Evolutionary conservation across 1,140 invertebrate species (phyloP), one percentile per base, ranked within the genome.

Genomic region (Macrobrachium rosenbergii): DNA sequence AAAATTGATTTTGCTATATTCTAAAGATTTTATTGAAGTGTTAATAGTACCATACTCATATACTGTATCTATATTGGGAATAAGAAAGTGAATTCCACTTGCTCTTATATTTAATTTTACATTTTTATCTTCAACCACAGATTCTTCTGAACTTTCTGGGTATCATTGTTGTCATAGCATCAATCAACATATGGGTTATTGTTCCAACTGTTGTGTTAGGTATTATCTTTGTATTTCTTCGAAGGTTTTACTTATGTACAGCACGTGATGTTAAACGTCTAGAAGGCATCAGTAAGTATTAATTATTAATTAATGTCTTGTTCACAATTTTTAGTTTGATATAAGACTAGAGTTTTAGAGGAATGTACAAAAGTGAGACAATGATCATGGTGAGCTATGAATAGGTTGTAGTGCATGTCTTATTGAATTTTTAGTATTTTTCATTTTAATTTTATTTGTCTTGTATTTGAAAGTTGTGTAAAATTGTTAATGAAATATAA

Each of bases 201-300:
- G 86, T 96, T 76, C 94, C 96, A 0, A 95, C 96, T 0, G 10
- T 94, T 16, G 90, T 95, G 19, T 93, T 98, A 28, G 93, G 93
- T 0, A 85, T 95, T 0, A 91, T 97, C 21, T 97, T 98, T 92
- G 94, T 95, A 89, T 92, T 94, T 11, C 92, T 97, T 69, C 92
- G 97, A 60, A 92, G 93, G 82, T 95, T 97, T 91, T 98, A 98
- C 92, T 92, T 99, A 23, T 93, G 93, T 28, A 96, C 96, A 0
- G 96, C 96, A 37, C 93, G 97, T 84, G 96, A 95, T 90, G 90
- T 94, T 52, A 94, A 94, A 90, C 90, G 93, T 84, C 91, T 94
- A 6, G 94, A 94, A 90, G 93, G 93, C 63, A 87, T 90, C 85
- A 92, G 85, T 88, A 73, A 90, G 88, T 89, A 17, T 21, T 75